Percentiles rank a stretch among this genome's conserved stretches.
phyloP scores from a whole-genome alignment of 2,797 vertebrate genomes.

The Centroberyx gerrardi region DNA sequence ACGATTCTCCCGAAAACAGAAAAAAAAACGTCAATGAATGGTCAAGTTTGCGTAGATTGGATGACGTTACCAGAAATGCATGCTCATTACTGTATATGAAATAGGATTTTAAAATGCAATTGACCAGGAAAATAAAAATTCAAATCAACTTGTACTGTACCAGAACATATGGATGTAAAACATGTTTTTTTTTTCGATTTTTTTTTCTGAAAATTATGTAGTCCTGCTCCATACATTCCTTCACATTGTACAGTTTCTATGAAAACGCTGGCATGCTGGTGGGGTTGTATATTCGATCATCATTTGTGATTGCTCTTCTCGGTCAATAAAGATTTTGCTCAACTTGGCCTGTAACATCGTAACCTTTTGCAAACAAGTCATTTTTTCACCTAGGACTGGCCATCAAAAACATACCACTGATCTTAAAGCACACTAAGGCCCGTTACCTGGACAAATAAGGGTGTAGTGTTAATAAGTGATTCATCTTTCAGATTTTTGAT shows the following conservation, averaged over 20 bases:
- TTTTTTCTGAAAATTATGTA: slow-evolving; percentile 44
- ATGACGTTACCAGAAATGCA: slow-evolving; percentile 39
- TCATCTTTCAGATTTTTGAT: too few species aligned
- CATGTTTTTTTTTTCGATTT: slow-evolving; percentile 17
- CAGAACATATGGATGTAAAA: slow-evolving; percentile 73
- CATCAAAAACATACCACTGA: too few species aligned
- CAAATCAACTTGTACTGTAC: slow-evolving; percentile 70
- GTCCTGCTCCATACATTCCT: slow-evolving; percentile 78
- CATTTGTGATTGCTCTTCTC: slow-evolving; percentile 81
- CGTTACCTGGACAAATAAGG: too few species aligned
- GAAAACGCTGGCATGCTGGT: slow-evolving; percentile 83
- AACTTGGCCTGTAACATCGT: slow-evolving; percentile 52
- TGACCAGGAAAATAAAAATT: slow-evolving; percentile 36
- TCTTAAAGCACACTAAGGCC: too few species aligned
- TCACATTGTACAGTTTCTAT: slow-evolving; percentile 83
- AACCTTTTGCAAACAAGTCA: background rate
- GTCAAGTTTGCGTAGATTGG: slow-evolving; percentile 32
- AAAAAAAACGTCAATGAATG: background rate
- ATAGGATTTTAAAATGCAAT: slow-evolving; percentile 40
- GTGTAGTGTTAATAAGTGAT: too few species aligned
- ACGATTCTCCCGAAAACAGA: slow-evolving; percentile 12
- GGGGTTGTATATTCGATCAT: slow-evolving; percentile 81
- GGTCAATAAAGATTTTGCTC: slow-evolving; percentile 82
- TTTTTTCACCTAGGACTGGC: too few species aligned
- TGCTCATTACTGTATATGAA: slow-evolving; percentile 36